Evolutionary conservation across 1,140 invertebrate genomes (phyloP).

Genomic region (Piezodorus guildinii): DNA sequence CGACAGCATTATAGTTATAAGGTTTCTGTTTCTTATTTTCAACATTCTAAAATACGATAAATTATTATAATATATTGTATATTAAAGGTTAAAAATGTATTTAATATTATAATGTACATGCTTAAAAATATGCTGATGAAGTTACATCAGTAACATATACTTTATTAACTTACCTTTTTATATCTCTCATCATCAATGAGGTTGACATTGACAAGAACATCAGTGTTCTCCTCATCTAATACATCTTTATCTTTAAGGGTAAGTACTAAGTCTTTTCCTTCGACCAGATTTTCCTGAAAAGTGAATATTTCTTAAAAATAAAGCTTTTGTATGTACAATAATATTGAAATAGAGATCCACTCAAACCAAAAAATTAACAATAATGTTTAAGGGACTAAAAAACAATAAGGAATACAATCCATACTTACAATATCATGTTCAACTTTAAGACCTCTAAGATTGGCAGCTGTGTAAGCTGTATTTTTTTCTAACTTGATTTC

Average conservation of each 20-base stretch:
- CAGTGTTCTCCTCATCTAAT: conserved; percentile 71
- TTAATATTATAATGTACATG: too few species aligned
- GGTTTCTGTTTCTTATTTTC: conserved; percentile 73
- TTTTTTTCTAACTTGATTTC: conserved; percentile 52
- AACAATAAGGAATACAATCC: not conserved
- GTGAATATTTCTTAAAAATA: conserved; percentile 6
- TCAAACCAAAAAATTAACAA: not conserved
- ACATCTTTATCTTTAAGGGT: conserved; percentile 90
- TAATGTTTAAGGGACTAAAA: not conserved
- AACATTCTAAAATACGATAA: conserved; percentile 49
- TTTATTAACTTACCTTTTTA: conserved; percentile 48
- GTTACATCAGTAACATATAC: too few species aligned
- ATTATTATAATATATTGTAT: too few species aligned
- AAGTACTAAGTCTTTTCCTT: conserved; percentile 76
- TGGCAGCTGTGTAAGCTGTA: conserved; percentile 49
- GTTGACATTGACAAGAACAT: conserved; percentile 93
- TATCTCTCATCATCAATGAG: conserved; percentile 86
- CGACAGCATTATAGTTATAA: conserved; percentile 67
- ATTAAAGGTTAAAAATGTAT: too few species aligned
- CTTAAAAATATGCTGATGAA: too few species aligned
- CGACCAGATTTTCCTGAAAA: conserved; percentile 53
- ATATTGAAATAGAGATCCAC: not conserved
- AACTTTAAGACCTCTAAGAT: conserved; percentile 76
- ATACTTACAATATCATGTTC: conserved; percentile 64
- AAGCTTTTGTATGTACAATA: not conserved